These are phyloP conservation scores for Drosophila cracens DNA, from an alignment of 2,888 invertebrate genomes.

Conservation along the genomic window DNA sequence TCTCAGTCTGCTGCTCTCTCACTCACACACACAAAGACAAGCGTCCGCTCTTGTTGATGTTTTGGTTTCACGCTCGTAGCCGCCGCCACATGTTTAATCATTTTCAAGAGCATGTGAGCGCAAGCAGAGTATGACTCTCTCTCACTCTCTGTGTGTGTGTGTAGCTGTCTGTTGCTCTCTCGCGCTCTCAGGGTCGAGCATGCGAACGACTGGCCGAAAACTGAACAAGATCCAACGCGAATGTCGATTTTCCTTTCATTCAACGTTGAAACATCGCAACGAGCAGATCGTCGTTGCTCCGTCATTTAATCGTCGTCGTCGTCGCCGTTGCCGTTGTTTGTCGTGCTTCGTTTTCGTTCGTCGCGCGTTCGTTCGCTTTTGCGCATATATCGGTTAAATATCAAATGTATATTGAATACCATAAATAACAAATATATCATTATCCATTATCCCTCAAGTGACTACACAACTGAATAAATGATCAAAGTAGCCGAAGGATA, in stretches of 20 bases:
- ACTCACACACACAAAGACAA: not conserved
- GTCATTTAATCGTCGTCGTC: slow-evolving; percentile 32
- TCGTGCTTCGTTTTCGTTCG: slow-evolving; percentile 29
- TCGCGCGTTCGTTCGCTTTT: slow-evolving; percentile 22
- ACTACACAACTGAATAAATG: slow-evolving; percentile 16
- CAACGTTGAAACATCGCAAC: slow-evolving; percentile 78
- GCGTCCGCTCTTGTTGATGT: slow-evolving; percentile 48
- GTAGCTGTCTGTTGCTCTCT: not conserved
- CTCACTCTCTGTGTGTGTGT: slow-evolving; percentile 6
- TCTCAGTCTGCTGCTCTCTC: slow-evolving; percentile 7
- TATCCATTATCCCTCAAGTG: slow-evolving; percentile 20
- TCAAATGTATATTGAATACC: slow-evolving; percentile 4
- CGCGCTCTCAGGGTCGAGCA: slow-evolving; percentile 53
- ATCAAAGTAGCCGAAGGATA: slow-evolving; percentile 18
- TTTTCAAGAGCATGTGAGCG: slow-evolving; percentile 65
- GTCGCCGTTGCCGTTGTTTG: slow-evolving; percentile 17
- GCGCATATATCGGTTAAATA: slow-evolving; percentile 20
- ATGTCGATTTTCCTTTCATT: slow-evolving; percentile 85
- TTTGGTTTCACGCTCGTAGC: slow-evolving; percentile 45
- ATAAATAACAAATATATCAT: slow-evolving; percentile 1
- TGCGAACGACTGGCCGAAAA: slow-evolving; percentile 57
- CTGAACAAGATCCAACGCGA: slow-evolving; percentile 84
- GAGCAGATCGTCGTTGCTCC: slow-evolving; percentile 81
- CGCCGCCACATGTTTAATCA: slow-evolving; percentile 51
- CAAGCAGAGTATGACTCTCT: slow-evolving; percentile 15